Percentiles rank a stretch among this genome's conserved stretches.
These are phyloP conservation scores for Lepus europaeus DNA, from an alignment of 2,113 vertebrate genomes.

Conservation along the genomic window DNA sequence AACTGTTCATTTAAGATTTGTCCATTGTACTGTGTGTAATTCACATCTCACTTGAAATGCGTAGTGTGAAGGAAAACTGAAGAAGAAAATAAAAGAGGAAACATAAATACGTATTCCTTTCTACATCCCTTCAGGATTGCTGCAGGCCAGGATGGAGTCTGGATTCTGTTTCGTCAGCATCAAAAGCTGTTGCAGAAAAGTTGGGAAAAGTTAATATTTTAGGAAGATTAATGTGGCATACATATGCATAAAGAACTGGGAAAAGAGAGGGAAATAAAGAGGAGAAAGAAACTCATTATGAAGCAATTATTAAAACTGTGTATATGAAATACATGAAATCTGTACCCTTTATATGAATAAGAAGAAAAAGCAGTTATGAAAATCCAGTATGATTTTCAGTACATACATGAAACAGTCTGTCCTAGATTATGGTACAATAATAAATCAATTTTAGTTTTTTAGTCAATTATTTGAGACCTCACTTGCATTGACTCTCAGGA, in stretches of 20 bases:
- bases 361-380: not conserved
- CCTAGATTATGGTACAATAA: not conserved
- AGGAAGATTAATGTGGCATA: not conserved
- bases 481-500: slow-evolving; percentile 36
- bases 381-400: not conserved
- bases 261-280: not conserved
- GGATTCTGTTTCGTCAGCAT: not conserved
- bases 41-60: not conserved
- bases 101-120: not conserved
- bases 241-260: not conserved
- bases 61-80: not conserved
- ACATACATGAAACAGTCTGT: not conserved
- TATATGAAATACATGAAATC: no score
- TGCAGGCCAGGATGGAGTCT: not conserved
- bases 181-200: slow-evolving; percentile 19
- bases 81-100: slow-evolving; percentile 13
- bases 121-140: not conserved
- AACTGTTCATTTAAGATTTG: not conserved
- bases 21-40: not conserved
- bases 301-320: not conserved
- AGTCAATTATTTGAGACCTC: not conserved
- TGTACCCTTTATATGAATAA: no score
- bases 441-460: slow-evolving; percentile 50
- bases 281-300: not conserved
- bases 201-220: not conserved